Evolutionary conservation across 2,113 vertebrate genomes (phyloP).

Genomic region (Deroptyus accipitrinus): DNA sequence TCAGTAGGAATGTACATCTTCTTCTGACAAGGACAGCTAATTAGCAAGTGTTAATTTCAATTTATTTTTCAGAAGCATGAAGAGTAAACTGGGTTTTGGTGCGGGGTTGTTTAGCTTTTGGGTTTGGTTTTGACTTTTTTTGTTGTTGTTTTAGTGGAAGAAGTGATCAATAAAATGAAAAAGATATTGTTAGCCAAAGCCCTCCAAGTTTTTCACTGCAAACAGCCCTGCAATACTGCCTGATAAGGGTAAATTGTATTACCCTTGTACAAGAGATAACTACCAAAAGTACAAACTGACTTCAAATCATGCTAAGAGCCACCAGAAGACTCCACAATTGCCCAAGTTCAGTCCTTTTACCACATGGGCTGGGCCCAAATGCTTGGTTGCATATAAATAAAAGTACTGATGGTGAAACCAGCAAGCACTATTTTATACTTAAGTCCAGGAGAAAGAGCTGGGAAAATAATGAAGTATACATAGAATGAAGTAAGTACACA

Average conservation of each 20-base stretch:
- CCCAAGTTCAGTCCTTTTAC: background rate
- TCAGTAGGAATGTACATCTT: background rate
- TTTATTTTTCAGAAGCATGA: background rate
- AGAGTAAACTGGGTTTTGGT: background rate
- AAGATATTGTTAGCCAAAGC: background rate
- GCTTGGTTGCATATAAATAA: background rate
- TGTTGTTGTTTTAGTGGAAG: background rate
- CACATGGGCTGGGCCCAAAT: background rate
- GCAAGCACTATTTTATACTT: background rate
- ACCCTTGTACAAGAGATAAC: background rate
- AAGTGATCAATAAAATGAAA: background rate
- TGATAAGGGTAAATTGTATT: background rate
- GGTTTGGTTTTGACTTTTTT: accelerated
- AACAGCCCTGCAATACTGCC: background rate
- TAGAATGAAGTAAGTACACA: background rate
- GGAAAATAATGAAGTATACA: background rate
- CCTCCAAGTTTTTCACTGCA: background rate
- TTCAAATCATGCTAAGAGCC: background rate
- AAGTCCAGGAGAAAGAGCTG: background rate
- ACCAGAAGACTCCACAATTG: background rate
- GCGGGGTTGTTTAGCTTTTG: background rate
- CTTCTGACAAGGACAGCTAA: background rate
- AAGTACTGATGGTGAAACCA: background rate
- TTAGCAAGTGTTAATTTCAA: background rate
- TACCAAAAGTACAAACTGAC: background rate